Evolutionary conservation across 2,797 vertebrate species (phyloP).

Genomic region (Lindbergichthys nudifrons): DNA sequence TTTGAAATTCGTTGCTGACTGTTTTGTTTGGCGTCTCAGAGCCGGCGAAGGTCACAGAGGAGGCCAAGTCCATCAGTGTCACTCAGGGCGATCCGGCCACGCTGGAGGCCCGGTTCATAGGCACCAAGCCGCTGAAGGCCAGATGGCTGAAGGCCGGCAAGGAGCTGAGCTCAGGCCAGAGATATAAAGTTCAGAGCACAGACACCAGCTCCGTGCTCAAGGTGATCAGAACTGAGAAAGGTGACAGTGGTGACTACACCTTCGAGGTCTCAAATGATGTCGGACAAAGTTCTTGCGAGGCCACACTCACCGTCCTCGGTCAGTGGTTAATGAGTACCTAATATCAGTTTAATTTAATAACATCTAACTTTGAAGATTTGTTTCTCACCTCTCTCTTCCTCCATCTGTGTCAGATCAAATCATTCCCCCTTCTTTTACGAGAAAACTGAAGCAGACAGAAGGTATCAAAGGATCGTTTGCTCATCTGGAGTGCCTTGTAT

Average conservation of each 20-base stretch:
- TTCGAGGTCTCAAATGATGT: conserved; percentile 96
- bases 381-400: conserved; percentile 40
- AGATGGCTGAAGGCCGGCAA: conserved; percentile 92
- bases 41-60: conserved; percentile 93
- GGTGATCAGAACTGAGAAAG: conserved; percentile 91
- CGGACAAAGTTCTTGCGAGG: conserved; percentile 91
- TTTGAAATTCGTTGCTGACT: conserved; percentile 40
- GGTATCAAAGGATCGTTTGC: conserved; percentile 96
- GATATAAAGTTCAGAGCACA: conserved; percentile 92
- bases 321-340: conserved; percentile 70
- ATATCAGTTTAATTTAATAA: neutral
- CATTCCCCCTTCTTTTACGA: conserved; percentile 96
- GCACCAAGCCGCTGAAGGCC: conserved; percentile 92
- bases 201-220: conserved; percentile 93
- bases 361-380: neutral
- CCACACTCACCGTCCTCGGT: conserved; percentile 93
- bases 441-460: conserved; percentile 94
- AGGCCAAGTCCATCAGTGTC: conserved; percentile 94
- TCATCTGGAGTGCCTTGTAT: conserved; percentile 95
- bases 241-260: conserved; percentile 91
- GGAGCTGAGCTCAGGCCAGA: conserved; percentile 88
- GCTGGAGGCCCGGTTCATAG: conserved; percentile 94
- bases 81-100: conserved; percentile 95
- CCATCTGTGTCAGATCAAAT: conserved; percentile 91
- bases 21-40: conserved; percentile 86